Base-by-base conservation (phyloP, 2,797 vertebrate genomes). In the Danio choprae region DNA sequence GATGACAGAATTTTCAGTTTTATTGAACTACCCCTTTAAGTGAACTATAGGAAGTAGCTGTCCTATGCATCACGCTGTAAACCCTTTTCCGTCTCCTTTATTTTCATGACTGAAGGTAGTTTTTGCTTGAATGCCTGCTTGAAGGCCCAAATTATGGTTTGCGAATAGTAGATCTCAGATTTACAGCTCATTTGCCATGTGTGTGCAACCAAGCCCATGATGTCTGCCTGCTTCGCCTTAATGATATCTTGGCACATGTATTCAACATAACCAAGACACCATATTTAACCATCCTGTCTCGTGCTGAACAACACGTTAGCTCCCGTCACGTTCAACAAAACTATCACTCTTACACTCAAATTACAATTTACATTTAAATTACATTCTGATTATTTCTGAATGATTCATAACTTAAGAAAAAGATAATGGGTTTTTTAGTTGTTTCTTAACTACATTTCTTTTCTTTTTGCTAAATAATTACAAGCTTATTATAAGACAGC, bases 241-340 rank as follows among this genome's bases (percentile, higher is more conserved):
- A 56, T 29, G 60, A 36, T 81, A 68, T 51, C 83, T 85, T 63
- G 62, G 20, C 29, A 58, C 76, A 55, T 77, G 84, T 84, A 74
- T 80, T 83, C 84, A 83, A 82, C 82, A 76, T 86, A 85, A 84
- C 70, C 76, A 44, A 59, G 73, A 41, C 74, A 74, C 68, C n/a
- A 22, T 22, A 64, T 77, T 83, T 87, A 75, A 77, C 22, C 41
- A 18, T 53, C 15, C 40, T 1, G 8, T 22, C 50, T 55, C 18
- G 8, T 7, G 53, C 62, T 12, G n/a, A 10, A 59, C 67, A 77
- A 38, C 51, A 68, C 18, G 43, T 58, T 36, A 41, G 15, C 76
- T 59, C 85, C 41, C 60, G 74, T 53, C 56, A 65, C 79, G 56
- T 86, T 84, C 80, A 75, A 76, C 36, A 29, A 16, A 51, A 51